phyloP scores from a whole-genome alignment of 2,113 vertebrate genomes.

The Chaetops frenatus region DNA sequence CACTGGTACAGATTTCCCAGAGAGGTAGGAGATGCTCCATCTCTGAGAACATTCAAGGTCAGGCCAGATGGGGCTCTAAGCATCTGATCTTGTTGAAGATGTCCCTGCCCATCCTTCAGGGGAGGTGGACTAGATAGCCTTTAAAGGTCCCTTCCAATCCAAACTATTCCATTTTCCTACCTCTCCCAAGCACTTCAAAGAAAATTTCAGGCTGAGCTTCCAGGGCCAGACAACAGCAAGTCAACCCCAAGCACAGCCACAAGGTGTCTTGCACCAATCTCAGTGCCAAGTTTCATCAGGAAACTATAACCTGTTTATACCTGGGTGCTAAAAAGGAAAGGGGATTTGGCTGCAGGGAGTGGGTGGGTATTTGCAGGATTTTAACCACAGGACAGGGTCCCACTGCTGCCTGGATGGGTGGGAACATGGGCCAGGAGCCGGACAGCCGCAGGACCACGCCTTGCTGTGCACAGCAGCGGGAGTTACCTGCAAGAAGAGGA shows the following conservation, averaged over 20 bases:
- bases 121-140: background rate
- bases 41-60: background rate
- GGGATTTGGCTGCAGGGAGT: background rate
- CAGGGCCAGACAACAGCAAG: background rate
- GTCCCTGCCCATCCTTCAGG: background rate
- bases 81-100: background rate
- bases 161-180: background rate
- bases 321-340: background rate
- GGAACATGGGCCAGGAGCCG: accelerated
- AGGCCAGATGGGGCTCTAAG: background rate
- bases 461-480: background rate
- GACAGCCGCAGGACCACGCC: accelerated
- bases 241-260: background rate
- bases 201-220: background rate
- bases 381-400: background rate
- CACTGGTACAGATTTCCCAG: background rate
- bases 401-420: background rate
- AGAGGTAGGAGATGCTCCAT: background rate
- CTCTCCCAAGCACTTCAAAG: background rate
- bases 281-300: background rate
- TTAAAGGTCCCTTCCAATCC: background rate
- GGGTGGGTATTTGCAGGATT: background rate
- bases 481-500: slow-evolving; percentile 79
- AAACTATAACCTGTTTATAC: background rate
- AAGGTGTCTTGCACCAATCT: background rate